Evolutionary conservation across 2,797 vertebrate species (phyloP).

Genomic region (Aselliscus stoliczkanus): DNA sequence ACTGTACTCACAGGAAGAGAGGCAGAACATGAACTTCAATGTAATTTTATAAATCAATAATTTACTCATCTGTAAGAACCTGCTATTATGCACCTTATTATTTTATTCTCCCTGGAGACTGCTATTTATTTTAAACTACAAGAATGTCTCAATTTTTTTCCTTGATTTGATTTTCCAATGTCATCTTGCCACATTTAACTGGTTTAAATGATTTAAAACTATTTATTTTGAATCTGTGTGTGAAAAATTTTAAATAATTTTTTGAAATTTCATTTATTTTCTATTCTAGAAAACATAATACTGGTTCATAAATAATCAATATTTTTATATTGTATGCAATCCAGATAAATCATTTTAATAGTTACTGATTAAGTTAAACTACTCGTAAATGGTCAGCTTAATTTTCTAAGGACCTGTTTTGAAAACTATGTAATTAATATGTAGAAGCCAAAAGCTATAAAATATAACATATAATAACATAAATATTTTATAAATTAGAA

Average conservation of each 20-base stretch:
- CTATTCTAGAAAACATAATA: not conserved
- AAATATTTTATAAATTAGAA: conserved; percentile 25
- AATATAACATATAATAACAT: conserved; percentile 2
- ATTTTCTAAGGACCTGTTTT: not conserved
- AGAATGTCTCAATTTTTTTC: not conserved
- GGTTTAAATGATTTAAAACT: not conserved
- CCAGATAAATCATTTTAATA: not conserved
- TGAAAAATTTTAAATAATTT: not conserved
- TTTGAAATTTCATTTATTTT: not conserved
- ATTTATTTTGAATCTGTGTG: not conserved
- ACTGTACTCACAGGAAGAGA: not conserved
- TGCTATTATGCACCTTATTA: not conserved
- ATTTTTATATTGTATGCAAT: not conserved
- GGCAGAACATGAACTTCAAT: not conserved
- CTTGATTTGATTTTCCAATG: not conserved
- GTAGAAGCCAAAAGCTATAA: not conserved
- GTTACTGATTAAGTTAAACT: not conserved
- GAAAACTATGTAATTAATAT: not conserved
- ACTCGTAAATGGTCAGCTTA: not conserved
- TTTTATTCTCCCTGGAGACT: not conserved
- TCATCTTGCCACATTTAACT: not conserved
- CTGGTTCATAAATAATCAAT: not conserved
- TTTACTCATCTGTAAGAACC: not conserved
- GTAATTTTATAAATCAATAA: conserved; percentile 6
- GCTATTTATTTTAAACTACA: not conserved